Percentiles rank a stretch among this genome's conserved stretches.
Conservation (phyloP, 1,140 invertebrate genomes). For the Pseudachorutes palmiensis region DNA sequence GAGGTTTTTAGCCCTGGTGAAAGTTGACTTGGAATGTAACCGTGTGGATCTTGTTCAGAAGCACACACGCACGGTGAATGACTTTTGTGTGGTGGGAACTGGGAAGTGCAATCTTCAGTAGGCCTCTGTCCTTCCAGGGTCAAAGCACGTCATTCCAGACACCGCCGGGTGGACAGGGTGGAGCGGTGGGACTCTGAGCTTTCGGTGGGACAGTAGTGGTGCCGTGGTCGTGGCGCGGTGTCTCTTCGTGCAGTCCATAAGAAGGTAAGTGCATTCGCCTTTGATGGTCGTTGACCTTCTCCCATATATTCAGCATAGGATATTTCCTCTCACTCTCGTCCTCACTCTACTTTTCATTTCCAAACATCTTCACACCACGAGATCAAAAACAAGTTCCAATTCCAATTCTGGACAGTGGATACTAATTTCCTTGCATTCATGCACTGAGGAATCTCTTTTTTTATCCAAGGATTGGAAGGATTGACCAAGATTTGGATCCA, state of each 20-base stretch:
- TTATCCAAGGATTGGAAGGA: too few relatives aligned
- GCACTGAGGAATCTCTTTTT: too few relatives aligned
- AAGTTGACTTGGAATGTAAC: too few relatives aligned
- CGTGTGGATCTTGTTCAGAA: not conserved
- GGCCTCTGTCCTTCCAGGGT: not conserved
- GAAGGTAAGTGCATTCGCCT: constrained; percentile 25
- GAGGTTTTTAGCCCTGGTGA: too few relatives aligned
- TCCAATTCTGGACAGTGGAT: not conserved
- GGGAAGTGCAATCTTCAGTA: not conserved
- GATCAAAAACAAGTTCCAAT: too few relatives aligned
- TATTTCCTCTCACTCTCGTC: not conserved
- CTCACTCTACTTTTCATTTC: constrained; percentile 1
- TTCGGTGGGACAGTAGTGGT: not conserved
- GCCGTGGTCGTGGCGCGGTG: not conserved
- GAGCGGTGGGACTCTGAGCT: not conserved
- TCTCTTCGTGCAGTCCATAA: not conserved
- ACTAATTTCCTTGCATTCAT: too few relatives aligned
- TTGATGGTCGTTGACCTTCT: constrained; percentile 27
- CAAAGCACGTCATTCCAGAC: not conserved
- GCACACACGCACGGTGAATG: not conserved
- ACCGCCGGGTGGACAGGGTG: too few relatives aligned
- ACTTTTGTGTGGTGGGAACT: not conserved
- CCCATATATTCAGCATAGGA: constrained; percentile 1
- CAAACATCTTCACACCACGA: too few relatives aligned
- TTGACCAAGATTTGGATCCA: too few relatives aligned